phyloP scores from a whole-genome alignment of 2,888 invertebrate species.

The Drosophila melanosoma region DNA sequence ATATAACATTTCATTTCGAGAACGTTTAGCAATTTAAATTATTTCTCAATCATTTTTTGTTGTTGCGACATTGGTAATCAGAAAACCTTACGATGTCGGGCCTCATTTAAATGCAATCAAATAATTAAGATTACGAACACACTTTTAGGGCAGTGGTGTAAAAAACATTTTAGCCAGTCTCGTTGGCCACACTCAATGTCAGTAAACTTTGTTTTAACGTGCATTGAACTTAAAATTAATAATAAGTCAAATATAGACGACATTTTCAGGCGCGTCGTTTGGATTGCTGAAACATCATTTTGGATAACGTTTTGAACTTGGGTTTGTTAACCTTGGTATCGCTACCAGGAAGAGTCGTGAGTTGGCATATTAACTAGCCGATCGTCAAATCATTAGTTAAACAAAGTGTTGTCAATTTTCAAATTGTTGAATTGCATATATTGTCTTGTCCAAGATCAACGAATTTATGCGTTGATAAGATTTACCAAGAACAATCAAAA shows the following conservation, averaged over 20 bases:
- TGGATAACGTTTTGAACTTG: neutral
- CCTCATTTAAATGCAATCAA: neutral
- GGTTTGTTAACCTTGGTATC: neutral
- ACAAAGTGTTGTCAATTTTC: slow-evolving; percentile 13
- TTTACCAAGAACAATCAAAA: neutral
- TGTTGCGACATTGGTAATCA: neutral
- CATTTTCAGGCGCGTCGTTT: slow-evolving; percentile 38
- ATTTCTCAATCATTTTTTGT: neutral
- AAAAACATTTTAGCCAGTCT: slow-evolving; percentile 13
- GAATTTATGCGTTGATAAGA: neutral
- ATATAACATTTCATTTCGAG: neutral
- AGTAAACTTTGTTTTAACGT: slow-evolving; percentile 32
- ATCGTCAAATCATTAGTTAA: slow-evolving; percentile 2
- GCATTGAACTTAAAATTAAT: slow-evolving; percentile 51
- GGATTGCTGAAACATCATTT: slow-evolving; percentile 5
- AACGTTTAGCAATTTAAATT: neutral
- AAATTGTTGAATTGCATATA: slow-evolving; percentile 14
- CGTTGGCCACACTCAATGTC: slow-evolving; percentile 32
- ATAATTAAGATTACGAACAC: slow-evolving; percentile 24
- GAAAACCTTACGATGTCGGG: neutral
- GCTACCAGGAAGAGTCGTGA: slow-evolving; percentile 35
- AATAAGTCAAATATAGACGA: neutral
- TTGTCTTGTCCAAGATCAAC: slow-evolving; percentile 11
- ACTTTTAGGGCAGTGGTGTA: neutral
- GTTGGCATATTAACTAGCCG: slow-evolving; percentile 53